These are phyloP conservation scores for Drosophila mojavensis DNA, from an alignment of 1,140 invertebrate species.

Conservation along the genomic window DNA sequence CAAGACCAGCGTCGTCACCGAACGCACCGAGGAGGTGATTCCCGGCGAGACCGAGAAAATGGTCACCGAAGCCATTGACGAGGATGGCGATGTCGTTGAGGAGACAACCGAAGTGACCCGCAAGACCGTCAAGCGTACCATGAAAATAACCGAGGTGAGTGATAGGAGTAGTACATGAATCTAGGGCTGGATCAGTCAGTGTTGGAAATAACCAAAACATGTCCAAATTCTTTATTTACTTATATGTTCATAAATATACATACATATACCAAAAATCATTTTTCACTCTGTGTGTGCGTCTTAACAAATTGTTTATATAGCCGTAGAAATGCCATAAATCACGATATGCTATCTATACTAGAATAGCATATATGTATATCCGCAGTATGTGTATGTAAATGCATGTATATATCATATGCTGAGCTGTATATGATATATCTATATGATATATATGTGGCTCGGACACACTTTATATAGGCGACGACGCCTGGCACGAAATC, in stretches of 20 bases:
- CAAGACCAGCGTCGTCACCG: constrained; percentile 71
- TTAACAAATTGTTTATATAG: constrained; percentile 79
- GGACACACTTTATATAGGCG: constrained; percentile 74
- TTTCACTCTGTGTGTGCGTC: constrained; percentile 58
- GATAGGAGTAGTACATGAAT: neutral
- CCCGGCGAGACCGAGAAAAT: constrained; percentile 77
- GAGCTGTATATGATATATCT: constrained; percentile 5
- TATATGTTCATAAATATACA: neutral
- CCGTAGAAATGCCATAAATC: constrained; percentile 68
- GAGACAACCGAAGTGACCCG: constrained; percentile 79
- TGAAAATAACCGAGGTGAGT: constrained; percentile 84
- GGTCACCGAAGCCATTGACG: constrained; percentile 79
- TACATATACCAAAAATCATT: constrained; percentile 12
- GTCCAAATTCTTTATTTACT: constrained; percentile 43
- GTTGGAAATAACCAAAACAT: constrained; percentile 28
- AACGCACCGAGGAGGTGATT: constrained; percentile 71
- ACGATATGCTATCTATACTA: constrained; percentile 11
- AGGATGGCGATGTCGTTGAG: constrained; percentile 80
- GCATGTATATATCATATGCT: constrained; percentile 17
- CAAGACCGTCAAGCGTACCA: constrained; percentile 80
- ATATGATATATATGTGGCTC: constrained; percentile 25
- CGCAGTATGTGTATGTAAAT: neutral
- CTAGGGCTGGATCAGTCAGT: neutral
- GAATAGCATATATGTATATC: constrained; percentile 15
- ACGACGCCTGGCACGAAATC: constrained; percentile 54